Evolutionary conservation across 2,888 invertebrate species (phyloP), one percentile per base, ranked within the genome.

Genomic region (Lamellibrachia columna): DNA sequence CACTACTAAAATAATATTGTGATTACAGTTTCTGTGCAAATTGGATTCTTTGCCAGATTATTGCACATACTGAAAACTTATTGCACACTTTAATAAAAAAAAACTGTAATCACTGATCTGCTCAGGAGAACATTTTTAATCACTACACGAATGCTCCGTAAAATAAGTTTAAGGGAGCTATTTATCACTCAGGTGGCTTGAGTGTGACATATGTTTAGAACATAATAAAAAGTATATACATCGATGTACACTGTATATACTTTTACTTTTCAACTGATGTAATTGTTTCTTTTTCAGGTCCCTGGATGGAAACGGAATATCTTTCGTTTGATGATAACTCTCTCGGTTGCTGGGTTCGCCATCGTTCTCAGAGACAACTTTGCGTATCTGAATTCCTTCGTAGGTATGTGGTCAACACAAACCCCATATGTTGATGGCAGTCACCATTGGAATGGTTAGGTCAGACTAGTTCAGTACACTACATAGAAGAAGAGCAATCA

Each of bases 241-340:
- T 40, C 40, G 40, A 40, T 40, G 40, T 40, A 40, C 40, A 40
- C 40, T 58, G 58, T 58, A 8, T 75, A n/a, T 75, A 75, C 22
- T 15, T 11, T 15, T 75, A 75, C 22, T 2, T 75, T 75, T 75
- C n/a, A 75, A 75, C 75, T 22, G 75, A 75, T 75, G 75, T 75
- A 15, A 22, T 22, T 53, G 40, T 52, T n/a, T 8, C 91, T 90
- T 90, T 93, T 93, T 22, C 93, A 96, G 96, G 95, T 96, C 7
- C 93, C 96, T 52, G 90, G 94, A 4, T 96, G 96, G 96, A 96
- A 96, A 94, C 94, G 96, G 53, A 96, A 96, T 93, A 90, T 95
- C 40, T 58, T 96, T n/a, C 94, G 96, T 7, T 92, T 95, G 7
- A 60, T 95, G 90, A 53, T 96, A 60, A 95, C 96, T 7, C 22